phyloP scores from a whole-genome alignment of 2,797 vertebrate genomes.

The Coccyzus lansbergi region DNA sequence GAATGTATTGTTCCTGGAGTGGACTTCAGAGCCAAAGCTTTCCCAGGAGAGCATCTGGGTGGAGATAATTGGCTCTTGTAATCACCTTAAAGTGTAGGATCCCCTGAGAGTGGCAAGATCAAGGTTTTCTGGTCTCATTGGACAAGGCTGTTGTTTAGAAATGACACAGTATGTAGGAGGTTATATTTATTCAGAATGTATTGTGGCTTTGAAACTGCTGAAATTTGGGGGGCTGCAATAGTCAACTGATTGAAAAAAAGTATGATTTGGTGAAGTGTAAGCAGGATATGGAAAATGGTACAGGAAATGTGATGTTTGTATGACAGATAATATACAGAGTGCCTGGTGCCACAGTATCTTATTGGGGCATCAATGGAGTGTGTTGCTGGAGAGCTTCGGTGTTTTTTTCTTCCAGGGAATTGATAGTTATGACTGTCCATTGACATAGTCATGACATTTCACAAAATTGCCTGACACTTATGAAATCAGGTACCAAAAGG shows the following conservation, averaged over 20 bases:
- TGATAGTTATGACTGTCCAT: neutral
- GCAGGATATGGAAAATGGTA: constrained; percentile 37
- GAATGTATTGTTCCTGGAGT: neutral
- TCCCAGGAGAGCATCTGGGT: neutral
- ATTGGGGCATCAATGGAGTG: neutral
- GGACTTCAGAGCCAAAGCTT: neutral
- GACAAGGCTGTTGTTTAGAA: neutral
- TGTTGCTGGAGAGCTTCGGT: neutral
- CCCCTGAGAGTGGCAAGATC: neutral
- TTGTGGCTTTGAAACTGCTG: neutral
- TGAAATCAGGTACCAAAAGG: neutral
- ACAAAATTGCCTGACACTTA: neutral
- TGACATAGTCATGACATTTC: neutral
- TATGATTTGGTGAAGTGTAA: neutral
- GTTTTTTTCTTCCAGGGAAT: neutral
- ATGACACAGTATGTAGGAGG: neutral
- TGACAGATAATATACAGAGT: neutral
- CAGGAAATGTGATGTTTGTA: neutral
- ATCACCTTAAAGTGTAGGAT: neutral
- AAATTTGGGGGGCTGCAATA: neutral
- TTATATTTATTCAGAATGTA: neutral
- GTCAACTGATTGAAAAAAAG: neutral
- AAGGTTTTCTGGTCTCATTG: neutral
- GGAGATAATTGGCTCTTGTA: neutral
- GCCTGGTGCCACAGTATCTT: neutral